Evolutionary conservation across 2,888 invertebrate species (phyloP), one percentile per base, ranked within the genome.

Genomic region (Conchocele bisecta): DNA sequence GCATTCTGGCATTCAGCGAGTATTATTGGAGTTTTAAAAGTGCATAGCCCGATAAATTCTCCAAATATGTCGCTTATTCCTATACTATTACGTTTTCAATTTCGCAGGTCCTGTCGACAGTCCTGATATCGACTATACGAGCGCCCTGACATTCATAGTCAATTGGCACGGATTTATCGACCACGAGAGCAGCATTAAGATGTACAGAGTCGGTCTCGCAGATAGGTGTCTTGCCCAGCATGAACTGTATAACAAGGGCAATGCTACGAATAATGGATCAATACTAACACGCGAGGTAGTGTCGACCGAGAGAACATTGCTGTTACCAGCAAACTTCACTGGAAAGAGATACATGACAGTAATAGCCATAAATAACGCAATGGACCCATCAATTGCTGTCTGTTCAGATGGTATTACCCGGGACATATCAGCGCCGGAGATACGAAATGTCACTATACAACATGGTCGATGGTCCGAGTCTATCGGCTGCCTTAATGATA

Each of bases 371-470:
- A 86, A 86, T 60, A 74, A 81, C 53, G 86, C 85, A 2, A 44
- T 83, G 63, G 75, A 71, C 37, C 73, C 84, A 0, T 86, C 86
- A 1, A 64, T 54, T 20, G 64, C 73, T 5, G 82, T 70, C 0
- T 86, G 86, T 50, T 83, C 84, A 2, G 84, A 86, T 59, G 86
- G 86, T 0, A 69, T 86, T 13, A 66, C 61, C 0, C 46, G 76
- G 5, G 86, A 86, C 66, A 65, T 28, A 9, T 67, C 73, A 1
- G 50, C 72, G 7, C 83, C 85, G 1, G 20, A 28, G 5, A 44
- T 83, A 5, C 15, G 20, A 11, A 79, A 83, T 50, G 17, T 83
- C 7, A 37, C 58, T 22, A 13, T 83, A 4, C 22, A 69, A 39
- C 46, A 74, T 57, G 75, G 72, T 3, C 44, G 35, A 53, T 72